Percentiles rank a stretch among this genome's conserved stretches.
phyloP scores from a whole-genome alignment of 2,113 vertebrate genomes.

The Plestiodon gilberti region DNA sequence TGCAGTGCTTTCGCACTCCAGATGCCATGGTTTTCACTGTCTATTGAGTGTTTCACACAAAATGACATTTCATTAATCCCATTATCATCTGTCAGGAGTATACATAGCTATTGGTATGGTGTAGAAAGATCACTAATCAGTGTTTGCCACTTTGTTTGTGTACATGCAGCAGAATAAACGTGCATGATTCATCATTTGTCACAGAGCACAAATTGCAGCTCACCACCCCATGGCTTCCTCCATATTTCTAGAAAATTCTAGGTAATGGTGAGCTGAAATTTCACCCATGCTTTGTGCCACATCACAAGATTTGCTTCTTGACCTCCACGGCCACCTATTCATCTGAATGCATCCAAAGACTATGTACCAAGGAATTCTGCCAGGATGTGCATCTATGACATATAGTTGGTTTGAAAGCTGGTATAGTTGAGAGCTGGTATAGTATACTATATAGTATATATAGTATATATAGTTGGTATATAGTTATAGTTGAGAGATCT shows the following conservation, averaged over 20 bases:
- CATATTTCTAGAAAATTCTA: neutral
- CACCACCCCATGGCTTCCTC: neutral
- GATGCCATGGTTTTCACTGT: neutral
- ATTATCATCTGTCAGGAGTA: neutral
- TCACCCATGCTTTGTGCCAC: neutral
- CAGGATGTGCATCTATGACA: too few relatives aligned
- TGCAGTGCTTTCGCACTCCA: neutral
- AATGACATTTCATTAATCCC: neutral
- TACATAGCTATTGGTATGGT: neutral
- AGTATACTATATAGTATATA: too few relatives aligned
- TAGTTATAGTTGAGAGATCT: too few relatives aligned
- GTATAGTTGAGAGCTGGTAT: too few relatives aligned
- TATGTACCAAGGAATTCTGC: too few relatives aligned
- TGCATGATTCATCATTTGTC: too few relatives aligned
- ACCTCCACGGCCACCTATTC: neutral
- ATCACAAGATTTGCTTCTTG: neutral
- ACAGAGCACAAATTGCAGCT: too few relatives aligned
- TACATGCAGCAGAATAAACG: too few relatives aligned
- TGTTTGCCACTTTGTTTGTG: neutral
- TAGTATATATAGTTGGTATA: too few relatives aligned
- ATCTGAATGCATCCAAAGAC: neutral
- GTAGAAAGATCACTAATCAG: neutral
- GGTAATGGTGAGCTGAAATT: neutral
- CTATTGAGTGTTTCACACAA: neutral
- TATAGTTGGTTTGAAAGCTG: too few relatives aligned